Percentiles rank a stretch among this genome's conserved stretches.
Evolutionary conservation across 1,140 invertebrate genomes (phyloP).

Genomic region (Oedothorax gibbosus): DNA sequence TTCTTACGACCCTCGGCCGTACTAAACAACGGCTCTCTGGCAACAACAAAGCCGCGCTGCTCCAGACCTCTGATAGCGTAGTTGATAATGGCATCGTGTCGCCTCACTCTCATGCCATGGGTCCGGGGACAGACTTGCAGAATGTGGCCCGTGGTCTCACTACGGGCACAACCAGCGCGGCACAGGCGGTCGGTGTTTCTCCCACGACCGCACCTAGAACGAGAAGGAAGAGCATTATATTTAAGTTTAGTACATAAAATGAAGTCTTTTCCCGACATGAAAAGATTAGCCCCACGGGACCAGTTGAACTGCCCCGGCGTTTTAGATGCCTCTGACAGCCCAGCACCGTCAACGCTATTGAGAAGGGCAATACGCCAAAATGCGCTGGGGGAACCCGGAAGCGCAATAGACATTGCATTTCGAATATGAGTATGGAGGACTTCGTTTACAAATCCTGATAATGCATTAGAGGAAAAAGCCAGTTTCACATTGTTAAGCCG

Average conservation of each 20-base stretch:
- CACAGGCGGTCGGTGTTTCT: background rate
- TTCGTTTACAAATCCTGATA: background rate
- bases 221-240: background rate
- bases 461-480: background rate
- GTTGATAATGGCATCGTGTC: background rate
- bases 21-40: background rate
- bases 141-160: background rate
- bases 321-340: background rate
- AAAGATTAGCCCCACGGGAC: background rate
- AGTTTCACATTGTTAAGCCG: background rate
- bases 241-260: background rate
- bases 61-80: background rate
- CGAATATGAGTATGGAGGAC: background rate
- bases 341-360: background rate
- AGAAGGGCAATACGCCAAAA: background rate
- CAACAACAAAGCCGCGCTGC: fast-evolving
- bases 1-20: background rate
- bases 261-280: background rate
- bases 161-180: background rate
- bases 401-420: background rate
- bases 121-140: background rate
- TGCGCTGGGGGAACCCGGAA: fast-evolving
- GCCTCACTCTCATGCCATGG: fast-evolving
- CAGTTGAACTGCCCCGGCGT: background rate
- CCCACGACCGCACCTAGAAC: background rate